Evolutionary conservation across 2,797 vertebrate species (phyloP).

Genomic region (Cossypha dichroa): DNA sequence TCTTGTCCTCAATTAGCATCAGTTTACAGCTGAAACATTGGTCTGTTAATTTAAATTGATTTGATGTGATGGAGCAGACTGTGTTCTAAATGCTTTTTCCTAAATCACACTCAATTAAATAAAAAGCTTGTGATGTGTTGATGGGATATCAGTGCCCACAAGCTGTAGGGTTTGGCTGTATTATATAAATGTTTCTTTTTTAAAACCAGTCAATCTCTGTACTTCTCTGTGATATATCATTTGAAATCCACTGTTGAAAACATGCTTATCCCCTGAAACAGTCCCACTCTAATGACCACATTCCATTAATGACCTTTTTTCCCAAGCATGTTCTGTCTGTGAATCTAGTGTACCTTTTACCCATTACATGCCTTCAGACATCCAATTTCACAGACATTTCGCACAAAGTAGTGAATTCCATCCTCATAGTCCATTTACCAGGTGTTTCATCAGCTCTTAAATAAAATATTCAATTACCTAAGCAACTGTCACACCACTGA

Average conservation of each 20-base stretch:
- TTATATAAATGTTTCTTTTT: conserved; percentile 33
- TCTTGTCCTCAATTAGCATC: conserved; percentile 37
- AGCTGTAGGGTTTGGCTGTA: background rate
- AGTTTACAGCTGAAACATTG: conserved; percentile 32
- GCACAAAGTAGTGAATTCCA: background rate
- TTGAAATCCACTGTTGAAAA: background rate
- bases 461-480: conserved; percentile 38
- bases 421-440: background rate
- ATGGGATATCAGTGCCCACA: conserved; percentile 8
- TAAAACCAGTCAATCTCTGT: background rate
- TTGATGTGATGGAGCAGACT: conserved; percentile 7
- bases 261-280: background rate
- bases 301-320: background rate
- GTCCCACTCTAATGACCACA: background rate
- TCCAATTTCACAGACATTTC: background rate
- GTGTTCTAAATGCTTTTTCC: conserved; percentile 43
- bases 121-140: conserved; percentile 37
- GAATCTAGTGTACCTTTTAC: background rate
- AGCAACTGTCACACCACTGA: background rate
- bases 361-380: background rate
- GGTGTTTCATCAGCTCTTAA: conserved; percentile 19
- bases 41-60: conserved; percentile 49
- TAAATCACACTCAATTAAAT: conserved; percentile 37
- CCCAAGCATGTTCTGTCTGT: background rate
- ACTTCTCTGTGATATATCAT: background rate